Conservation (phyloP, 2,113 vertebrate species). For the Prunella himalayana region DNA sequence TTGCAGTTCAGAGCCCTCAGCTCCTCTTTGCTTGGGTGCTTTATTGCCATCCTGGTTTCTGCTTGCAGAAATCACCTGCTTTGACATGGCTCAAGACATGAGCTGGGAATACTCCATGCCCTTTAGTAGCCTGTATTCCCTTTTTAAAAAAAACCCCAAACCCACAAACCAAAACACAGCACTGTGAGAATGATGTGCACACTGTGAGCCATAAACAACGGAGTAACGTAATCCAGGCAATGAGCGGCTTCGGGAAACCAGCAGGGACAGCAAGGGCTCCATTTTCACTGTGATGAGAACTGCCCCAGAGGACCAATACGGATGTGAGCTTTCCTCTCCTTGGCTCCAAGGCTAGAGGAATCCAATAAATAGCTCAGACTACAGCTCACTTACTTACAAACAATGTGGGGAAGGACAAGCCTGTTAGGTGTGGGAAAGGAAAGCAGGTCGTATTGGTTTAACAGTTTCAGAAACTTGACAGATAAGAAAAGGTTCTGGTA, state of each 20-base stretch:
- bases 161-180: neutral
- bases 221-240: neutral
- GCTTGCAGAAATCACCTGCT: neutral
- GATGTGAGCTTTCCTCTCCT: slow-evolving; percentile 29
- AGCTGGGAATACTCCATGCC: neutral
- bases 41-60: neutral
- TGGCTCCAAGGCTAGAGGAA: slow-evolving; percentile 28
- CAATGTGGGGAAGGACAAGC: neutral
- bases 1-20: neutral
- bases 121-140: neutral
- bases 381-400: slow-evolving; percentile 9
- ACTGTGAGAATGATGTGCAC: neutral
- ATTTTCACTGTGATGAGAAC: neutral
- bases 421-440: neutral
- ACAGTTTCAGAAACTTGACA: neutral
- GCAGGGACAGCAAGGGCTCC: neutral
- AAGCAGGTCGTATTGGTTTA: neutral
- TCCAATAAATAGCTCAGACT: slow-evolving; percentile 44
- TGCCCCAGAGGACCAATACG: slow-evolving; percentile 16
- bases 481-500: neutral
- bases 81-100: neutral
- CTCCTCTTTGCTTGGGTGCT: neutral
- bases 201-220: slow-evolving; percentile 31
- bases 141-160: neutral
- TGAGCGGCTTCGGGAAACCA: neutral